These are phyloP conservation scores for Trileptium ribeirensis DNA, from an alignment of 2,888 invertebrate species.

Conservation along the genomic window DNA sequence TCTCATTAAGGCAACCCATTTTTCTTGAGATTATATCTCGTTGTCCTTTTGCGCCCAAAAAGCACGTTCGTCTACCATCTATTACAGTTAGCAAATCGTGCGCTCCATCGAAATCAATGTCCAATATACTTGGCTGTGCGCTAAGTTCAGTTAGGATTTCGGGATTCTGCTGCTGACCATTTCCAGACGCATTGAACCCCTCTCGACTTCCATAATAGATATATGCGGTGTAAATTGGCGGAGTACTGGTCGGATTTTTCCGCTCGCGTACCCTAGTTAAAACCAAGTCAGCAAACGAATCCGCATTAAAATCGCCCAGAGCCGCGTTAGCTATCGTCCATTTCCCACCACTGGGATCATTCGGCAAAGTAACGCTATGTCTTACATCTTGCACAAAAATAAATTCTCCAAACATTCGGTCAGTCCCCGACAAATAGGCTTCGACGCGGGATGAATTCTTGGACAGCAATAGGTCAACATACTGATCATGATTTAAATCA, in stretches of 20 bases:
- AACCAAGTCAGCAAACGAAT: constrained; percentile 23
- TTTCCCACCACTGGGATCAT: neutral
- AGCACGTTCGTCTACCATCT: neutral
- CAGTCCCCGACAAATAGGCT: neutral
- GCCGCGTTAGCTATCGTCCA: constrained; percentile 5
- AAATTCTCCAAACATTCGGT: neutral
- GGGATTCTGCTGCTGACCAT: neutral
- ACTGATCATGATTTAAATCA: constrained; percentile 15
- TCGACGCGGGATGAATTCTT: neutral
- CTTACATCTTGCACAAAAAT: neutral
- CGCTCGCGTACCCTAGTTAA: neutral
- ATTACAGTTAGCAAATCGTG: neutral
- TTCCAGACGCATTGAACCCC: neutral
- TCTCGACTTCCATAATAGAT: neutral
- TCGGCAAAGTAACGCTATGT: neutral
- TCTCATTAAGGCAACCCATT: neutral
- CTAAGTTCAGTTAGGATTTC: neutral
- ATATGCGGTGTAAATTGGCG: neutral
- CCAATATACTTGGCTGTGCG: neutral
- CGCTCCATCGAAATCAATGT: neutral
- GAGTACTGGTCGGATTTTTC: neutral
- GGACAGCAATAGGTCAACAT: neutral
- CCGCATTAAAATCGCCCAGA: constrained; percentile 23
- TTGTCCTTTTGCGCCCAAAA: neutral
- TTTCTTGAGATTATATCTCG: neutral